Evolutionary conservation across 2,888 invertebrate species (phyloP), one percentile per base, ranked within the genome.

Genomic region (Theodoxus fluviatilis): DNA sequence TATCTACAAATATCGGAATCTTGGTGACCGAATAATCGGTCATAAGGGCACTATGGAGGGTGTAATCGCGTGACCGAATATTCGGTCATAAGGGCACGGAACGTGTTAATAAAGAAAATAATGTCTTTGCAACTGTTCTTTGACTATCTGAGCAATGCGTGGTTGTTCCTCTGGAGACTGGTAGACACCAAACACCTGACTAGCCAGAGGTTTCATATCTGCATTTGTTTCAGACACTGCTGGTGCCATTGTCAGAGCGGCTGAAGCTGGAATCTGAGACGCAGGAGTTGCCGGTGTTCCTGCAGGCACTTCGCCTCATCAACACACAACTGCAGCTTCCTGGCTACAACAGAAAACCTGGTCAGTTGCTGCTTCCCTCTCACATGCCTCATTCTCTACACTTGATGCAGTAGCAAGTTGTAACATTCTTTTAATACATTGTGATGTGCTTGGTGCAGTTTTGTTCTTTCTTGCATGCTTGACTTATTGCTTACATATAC

Each of bases 261-360:
- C 67, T 81, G n/a, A 68, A 75, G 3, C 70, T 83, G 43, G 79
- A 79, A 66, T 75, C 74, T 65, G 77, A 78, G 38, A 81, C 83
- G 40, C 83, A 84, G 72, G 80, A 80, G 52, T 71, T 83, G 37
- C 73, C 74, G 31, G 77, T 77, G 6, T 80, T 79, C 70, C 74
- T 79, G 31, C 79, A 81, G 68, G 73, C 79, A 22, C 72, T 82
- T 47, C 73, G 79, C 22, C 76, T 81, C 25, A 55, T 81, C 6
- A 76, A 76, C 37, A 72, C 82, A 18, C 84, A 84, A 69, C 75
- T 77, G 55, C 70, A 74, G 33, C 71, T 83, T 35, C 77, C 76
- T 12, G 70, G 72, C 38, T 74, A 71, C 57, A 81, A 83, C 70
- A 78, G 77, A 69, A 75, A 76, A 28, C 40, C 75, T 64, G 80